Base-by-base conservation (phyloP, 2,888 invertebrate genomes). In the Clusia tigrina region DNA sequence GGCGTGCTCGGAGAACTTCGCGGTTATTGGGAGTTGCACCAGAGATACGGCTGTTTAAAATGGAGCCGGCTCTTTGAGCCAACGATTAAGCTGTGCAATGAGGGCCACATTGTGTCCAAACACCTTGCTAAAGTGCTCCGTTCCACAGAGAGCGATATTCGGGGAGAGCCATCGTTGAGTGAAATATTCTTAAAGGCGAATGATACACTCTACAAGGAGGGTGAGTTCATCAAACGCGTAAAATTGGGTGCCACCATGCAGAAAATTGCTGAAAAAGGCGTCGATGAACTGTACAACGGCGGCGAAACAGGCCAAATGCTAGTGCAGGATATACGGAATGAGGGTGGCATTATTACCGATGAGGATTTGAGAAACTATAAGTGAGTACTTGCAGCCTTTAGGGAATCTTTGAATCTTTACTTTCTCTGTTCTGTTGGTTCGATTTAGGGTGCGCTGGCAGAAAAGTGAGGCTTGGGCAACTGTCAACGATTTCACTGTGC, bases 1-100 rank as follows among this genome's bases (percentile, higher is more conserved):
- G 97, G 91, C 15, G 91, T 97, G n/a, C 96, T 97, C 0, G 95
- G 95, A 9, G 96, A 96, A 83, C 81, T 97, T 17, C 85, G 88
- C 61, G 97, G 97, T 1, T 94, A 94, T 81, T 91, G 91, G 88
- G 89, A 86, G 63, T 88, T 94, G 37, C 89, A 94, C 83, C 83
- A 88, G 69, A 85, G 83, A 69, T 94, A 90, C 78, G 95, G 95
- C 1, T 87, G 86, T 65, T 84, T 96, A 55, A 87, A 88, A 0
- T 98, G 97, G 97, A 82, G 82, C 52, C 88, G 89, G 0, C 85
- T 98, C 22, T 89, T 98, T 66, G 83, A 88, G 67, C 95, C 95
- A 0, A 87, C 92, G 1, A 94, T 94, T 55, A 85, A 90, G 38
- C 84, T 97, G 24, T 92, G 93, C 72, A 85, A 86, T 66, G 85